phyloP scores from a whole-genome alignment of 2,113 vertebrate species.

The Tiliqua scincoides region DNA sequence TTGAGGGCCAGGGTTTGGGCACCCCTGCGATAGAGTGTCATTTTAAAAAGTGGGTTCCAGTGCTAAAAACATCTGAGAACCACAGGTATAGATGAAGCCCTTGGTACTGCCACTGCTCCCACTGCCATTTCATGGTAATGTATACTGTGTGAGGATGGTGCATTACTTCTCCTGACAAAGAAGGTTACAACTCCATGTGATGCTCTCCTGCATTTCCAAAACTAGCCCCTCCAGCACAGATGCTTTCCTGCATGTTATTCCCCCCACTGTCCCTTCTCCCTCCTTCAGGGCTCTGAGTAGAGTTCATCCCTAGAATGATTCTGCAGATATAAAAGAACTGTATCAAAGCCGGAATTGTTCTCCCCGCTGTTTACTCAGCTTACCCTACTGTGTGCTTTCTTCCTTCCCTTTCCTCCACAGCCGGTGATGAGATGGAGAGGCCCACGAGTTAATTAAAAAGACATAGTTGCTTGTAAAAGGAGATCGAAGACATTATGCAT shows the following conservation, averaged over 20 bases:
- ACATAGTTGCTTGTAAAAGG: constrained; percentile 32
- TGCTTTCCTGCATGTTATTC: background rate
- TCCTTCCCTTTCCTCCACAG: background rate
- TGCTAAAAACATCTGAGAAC: too few relatives aligned
- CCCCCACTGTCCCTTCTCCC: background rate
- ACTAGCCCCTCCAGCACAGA: too few relatives aligned
- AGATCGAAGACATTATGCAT: constrained; percentile 35
- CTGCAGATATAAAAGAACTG: background rate
- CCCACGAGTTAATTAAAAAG: constrained; percentile 34
- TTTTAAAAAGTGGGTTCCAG: too few relatives aligned
- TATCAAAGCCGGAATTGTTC: background rate
- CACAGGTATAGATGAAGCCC: too few relatives aligned
- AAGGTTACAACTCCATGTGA: background rate
- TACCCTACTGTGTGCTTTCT: background rate
- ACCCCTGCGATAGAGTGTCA: too few relatives aligned
- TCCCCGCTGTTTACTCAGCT: background rate
- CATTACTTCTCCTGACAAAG: background rate
- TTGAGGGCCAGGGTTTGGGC: too few relatives aligned
- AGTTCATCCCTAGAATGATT: background rate
- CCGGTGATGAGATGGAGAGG: background rate
- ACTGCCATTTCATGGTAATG: too few relatives aligned
- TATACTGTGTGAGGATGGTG: too few relatives aligned
- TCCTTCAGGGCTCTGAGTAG: too few relatives aligned
- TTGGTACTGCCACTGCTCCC: too few relatives aligned
- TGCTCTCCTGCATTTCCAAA: background rate